Percentiles rank a stretch among this genome's conserved stretches.
Evolutionary conservation across 1,140 invertebrate species (phyloP).

Genomic region (Drosophila sproati): DNA sequence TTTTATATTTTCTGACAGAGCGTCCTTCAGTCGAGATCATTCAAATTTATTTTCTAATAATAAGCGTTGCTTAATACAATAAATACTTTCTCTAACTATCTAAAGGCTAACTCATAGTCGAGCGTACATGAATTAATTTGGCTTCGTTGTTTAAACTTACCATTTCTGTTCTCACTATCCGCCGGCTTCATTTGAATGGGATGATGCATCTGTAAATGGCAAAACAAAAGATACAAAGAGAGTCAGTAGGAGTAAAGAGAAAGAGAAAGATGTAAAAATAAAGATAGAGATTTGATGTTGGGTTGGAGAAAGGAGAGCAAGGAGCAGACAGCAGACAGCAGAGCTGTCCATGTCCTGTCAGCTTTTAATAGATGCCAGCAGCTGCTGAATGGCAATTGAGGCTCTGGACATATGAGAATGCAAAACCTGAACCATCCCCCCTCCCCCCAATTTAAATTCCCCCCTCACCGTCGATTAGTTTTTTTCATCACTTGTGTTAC

Average conservation of each 20-base stretch:
- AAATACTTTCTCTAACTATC: too few relatives aligned
- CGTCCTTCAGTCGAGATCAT: too few relatives aligned
- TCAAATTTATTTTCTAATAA: too few relatives aligned
- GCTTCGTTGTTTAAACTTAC: constrained; percentile 87
- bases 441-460: not conserved
- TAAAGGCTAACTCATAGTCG: constrained; percentile 1
- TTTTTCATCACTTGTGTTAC: not conserved
- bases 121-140: not conserved
- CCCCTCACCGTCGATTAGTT: constrained; percentile 10
- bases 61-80: too few relatives aligned
- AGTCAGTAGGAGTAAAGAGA: constrained; percentile 12
- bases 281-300: not conserved
- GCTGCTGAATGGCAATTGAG: constrained; percentile 39
- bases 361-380: constrained; percentile 43
- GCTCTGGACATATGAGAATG: constrained; percentile 14
- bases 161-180: constrained; percentile 99
- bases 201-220: constrained; percentile 97
- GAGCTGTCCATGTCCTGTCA: constrained; percentile 7
- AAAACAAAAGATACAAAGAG: constrained; percentile 13
- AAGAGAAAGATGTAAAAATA: constrained; percentile 17
- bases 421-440: too few relatives aligned
- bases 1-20: too few relatives aligned
- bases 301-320: not conserved
- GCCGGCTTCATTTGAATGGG: constrained; percentile 99
- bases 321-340: constrained; percentile 9